Base-by-base conservation (phyloP, 1,140 invertebrate species). In the Papilio polyxenes region DNA sequence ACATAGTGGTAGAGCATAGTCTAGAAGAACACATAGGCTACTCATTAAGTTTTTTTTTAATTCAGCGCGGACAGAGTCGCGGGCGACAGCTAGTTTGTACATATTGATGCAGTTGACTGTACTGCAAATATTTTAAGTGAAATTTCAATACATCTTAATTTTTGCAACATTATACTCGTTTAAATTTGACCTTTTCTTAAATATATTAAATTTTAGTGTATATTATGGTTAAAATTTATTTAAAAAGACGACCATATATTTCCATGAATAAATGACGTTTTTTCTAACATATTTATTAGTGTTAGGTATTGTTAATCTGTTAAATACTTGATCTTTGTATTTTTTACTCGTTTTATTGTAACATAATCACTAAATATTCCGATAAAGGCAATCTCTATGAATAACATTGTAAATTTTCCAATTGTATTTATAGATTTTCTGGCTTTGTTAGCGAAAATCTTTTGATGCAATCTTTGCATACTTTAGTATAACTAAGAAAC, bases 381-480 rank as follows among this genome's bases (percentile, higher is more conserved):
- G 62, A 65, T 59, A 72, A 72, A 72, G 65, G 17, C 31, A 72
- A 37, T 15, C 13, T 37, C 1, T 72, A 37, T 5, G 31, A 72
- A 72, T 37, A 72, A 72, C 65, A 72, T 72, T 72, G 65, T 72
- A 72, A 72, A 72, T 72, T 31, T 72, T 37, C 65, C 31, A 40
- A 15, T 72, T 15, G 17, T 72, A 37, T 72, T 23, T 56, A 56
- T 56, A 65, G 17, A 0, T 72, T 40, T 72, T 72, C 31, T 72
- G 11, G 37, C 31, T 72, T 31, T 72, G 65, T 72, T 72, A 13
- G 65, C 31, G 65, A 72, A 72, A 72, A 72, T 72, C 65, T 11
- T 72, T 37, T 72, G 65, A 40, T 13, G 31, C 31, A 9, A 72
- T 72, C 3, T 69, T 69, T 69, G 11, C 31, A 69, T 37, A 72